Evolutionary conservation across 2,797 vertebrate genomes (phyloP).

Genomic region (Pogoniulus pusillus): DNA sequence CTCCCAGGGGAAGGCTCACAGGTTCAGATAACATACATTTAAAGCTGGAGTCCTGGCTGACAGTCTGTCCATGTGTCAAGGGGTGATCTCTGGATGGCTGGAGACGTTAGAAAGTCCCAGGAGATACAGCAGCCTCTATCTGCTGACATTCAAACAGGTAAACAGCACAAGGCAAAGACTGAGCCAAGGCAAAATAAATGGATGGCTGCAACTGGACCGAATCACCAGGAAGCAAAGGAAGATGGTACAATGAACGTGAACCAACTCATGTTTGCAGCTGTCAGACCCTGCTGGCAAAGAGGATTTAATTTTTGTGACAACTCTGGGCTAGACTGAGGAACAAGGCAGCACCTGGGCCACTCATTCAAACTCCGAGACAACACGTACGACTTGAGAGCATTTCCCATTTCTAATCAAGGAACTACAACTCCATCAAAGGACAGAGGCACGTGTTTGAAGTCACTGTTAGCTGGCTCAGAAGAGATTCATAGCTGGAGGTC

Average conservation of each 20-base stretch:
- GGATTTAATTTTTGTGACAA: not conserved
- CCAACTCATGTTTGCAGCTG: not conserved
- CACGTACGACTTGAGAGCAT: accelerated
- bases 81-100: not conserved
- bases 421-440: not conserved
- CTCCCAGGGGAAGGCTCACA: not conserved
- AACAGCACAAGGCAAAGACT: not conserved
- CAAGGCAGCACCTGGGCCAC: not conserved
- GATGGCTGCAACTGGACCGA: not conserved
- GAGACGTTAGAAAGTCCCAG: not conserved
- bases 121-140: conserved; percentile 13
- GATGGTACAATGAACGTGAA: not conserved
- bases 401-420: not conserved
- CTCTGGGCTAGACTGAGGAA: not conserved
- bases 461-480: not conserved
- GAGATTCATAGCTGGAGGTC: not conserved
- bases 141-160: not conserved
- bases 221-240: conserved; percentile 20
- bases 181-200: not conserved
- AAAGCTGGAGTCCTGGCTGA: not conserved
- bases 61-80: not conserved
- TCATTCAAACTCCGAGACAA: not conserved
- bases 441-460: not conserved
- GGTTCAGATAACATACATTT: not conserved
- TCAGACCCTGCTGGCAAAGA: not conserved